Evolutionary conservation across 2,797 vertebrate genomes (phyloP), one percentile per base, ranked within the genome.

Genomic region (Orestias chungarensis): DNA sequence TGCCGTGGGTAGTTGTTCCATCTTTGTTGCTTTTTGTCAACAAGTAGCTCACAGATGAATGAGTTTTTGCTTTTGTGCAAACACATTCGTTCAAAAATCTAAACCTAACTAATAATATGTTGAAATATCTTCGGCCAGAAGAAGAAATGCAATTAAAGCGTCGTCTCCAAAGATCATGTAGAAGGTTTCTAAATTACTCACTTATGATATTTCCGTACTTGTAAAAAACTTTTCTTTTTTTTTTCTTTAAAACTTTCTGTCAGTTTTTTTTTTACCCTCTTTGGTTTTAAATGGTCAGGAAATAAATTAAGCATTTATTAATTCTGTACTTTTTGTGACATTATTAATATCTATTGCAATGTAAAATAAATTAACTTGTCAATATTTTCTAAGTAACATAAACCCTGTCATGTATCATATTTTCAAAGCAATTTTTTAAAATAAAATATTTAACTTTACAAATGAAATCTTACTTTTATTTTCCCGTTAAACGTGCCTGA

Each of bases 21-120:
- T 29, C 27, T n/a, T 12, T 23, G 15, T 14, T 71, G 31, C 66
- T 62, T 59, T 29, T 52, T 31, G 11, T 62, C 64, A 65, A 68
- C 29, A 78, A 65, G 59, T 8, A 31, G 14, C 0, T 14, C 43
- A 43, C 23, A 2, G 31, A 50, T n/a, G 27, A 61, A 46, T 0
- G 0, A 61, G 59, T 78, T 75, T 31, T 70, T 49, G 70, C 43
- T 57, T 59, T 61, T 46, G 14, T 65, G 29, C 23, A 43, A 68
- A 15, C 0, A 33, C 43, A 62, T 4, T 25, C 3, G 11, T 62
- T 62, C 23, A 62, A 40, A 40, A n/a, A 4, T 14, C n/a, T 14
- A 14, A 15, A 25, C 25, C 35, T 42, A 25, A 42, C 38, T 15
- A 25, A 3, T 42, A 4, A 6, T n/a, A n/a, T 6, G 6, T 10